Evolutionary conservation across 2,797 vertebrate genomes (phyloP), one percentile per base, ranked within the genome.

Genomic region (Chromobotia macracanthus): DNA sequence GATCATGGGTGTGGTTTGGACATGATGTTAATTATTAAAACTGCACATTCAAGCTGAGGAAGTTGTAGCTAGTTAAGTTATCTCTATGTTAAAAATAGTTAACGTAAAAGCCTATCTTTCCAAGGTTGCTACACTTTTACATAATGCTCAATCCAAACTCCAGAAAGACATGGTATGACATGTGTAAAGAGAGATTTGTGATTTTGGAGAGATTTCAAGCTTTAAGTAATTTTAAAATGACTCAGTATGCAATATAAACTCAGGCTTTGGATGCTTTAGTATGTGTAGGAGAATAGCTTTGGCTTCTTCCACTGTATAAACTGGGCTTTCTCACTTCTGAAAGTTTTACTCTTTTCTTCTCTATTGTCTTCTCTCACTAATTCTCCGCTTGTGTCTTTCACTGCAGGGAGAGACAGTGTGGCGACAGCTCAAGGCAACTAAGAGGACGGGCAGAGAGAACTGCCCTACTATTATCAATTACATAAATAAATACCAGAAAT

Each of bases 401-500:
- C 63, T 67, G 70, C 51, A 35, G 55, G 53, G 61, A 82, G 53
- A 78, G 82, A 84, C 82, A 72, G 60, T 11, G 77, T 31, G 80
- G 74, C 60, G 63, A 75, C 77, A 31, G 68, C 72, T 66, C 72
- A 76, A 50, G 38, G 72, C 51, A 25, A 82, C 51, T 76, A 31
- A 65, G 58, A 51, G 75, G 75, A 80, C 56, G 7, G 74, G 64
- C 41, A 72, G 70, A 28, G 23, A 73, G 69, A 77, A 79, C 53
- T 84, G 80, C 84, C 72, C 82, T 82, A 72, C 82, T 78, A 84
- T 84, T 80, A 84, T 84, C 84, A 86, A 86, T 86, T 84, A 84
- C 80, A 84, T 86, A 86, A 86, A 84, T 84, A 86, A 86, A 84
- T 86, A 86, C 80, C 82, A 82, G 61, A 75, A 80, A 80, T 79